Evolutionary conservation across 2,797 vertebrate genomes (phyloP).

Genomic region (Propithecus perrieri): DNA sequence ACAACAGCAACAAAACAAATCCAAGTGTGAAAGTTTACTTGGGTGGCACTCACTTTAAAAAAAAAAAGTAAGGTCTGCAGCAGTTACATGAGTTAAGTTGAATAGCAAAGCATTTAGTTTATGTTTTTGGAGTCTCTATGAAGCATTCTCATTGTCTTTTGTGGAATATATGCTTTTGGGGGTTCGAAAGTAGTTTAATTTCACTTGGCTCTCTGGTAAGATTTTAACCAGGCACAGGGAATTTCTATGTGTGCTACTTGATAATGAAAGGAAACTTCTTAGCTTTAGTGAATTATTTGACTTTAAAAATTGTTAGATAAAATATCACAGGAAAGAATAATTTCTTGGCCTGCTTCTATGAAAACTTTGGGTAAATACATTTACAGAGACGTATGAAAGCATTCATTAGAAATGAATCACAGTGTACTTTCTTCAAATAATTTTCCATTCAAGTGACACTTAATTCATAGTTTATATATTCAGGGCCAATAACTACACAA

Average conservation of each 20-base stretch:
- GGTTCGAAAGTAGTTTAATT: constrained; percentile 38
- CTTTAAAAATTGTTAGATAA: constrained; percentile 70
- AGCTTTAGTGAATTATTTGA: constrained; percentile 63
- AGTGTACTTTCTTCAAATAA: constrained; percentile 74
- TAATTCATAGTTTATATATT: constrained; percentile 76
- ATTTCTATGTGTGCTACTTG: constrained; percentile 42
- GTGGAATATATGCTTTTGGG: not conserved
- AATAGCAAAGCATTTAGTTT: not conserved
- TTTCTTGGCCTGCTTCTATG: constrained; percentile 63
- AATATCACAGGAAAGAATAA: constrained; percentile 57
- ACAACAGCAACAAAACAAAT: not conserved
- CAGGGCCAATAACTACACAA: constrained; percentile 62
- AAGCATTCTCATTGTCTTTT: constrained; percentile 34
- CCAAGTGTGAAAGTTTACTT: not conserved
- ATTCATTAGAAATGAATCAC: constrained; percentile 80
- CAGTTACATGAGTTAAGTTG: not conserved
- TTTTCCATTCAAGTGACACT: constrained; percentile 77
- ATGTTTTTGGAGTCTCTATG: not conserved
- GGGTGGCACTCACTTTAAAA: not conserved
- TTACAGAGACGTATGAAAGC: constrained; percentile 70
- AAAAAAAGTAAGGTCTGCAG: not conserved
- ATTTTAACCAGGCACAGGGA: constrained; percentile 19
- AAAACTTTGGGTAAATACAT: constrained; percentile 64
- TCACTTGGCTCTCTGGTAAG: not conserved
- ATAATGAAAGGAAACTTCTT: constrained; percentile 59